These are phyloP conservation scores for Ischnura elegans DNA, from an alignment of 2,888 invertebrate genomes.

Conservation along the genomic window DNA sequence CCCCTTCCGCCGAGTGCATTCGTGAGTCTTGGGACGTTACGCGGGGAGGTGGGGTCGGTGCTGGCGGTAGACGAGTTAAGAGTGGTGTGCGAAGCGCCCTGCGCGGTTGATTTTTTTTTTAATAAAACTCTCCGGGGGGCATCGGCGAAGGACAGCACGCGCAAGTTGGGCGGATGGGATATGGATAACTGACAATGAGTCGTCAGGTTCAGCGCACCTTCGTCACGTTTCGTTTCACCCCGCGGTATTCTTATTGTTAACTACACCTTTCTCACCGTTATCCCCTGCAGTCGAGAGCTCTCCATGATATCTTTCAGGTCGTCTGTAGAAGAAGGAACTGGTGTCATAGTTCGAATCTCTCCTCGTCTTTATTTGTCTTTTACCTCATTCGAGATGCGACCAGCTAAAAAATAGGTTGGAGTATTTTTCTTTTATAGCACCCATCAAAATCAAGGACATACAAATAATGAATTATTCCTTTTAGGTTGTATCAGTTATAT, in stretches of 20 bases:
- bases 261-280: neutral
- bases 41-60: neutral
- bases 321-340: neutral
- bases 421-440: no score
- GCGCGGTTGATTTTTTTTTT: neutral
- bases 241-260: neutral
- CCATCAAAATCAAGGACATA: no score
- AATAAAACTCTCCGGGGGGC: neutral
- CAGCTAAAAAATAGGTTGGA: no score
- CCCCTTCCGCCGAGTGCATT: slow-evolving; percentile 13
- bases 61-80: neutral
- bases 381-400: no score
- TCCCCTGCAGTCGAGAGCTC: neutral
- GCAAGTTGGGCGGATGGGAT: neutral
- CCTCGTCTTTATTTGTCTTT: no score
- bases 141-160: neutral
- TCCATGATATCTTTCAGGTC: neutral
- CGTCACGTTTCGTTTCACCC: neutral
- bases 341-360: no score
- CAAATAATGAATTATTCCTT: no score
- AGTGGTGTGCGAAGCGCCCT: neutral
- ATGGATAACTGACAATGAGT: neutral
- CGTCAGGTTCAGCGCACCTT: neutral
- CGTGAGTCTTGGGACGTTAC: neutral
- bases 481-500: no score